phyloP scores from a whole-genome alignment of 35 echinoderm and acorn worm genomes.

The Apostichopus japonicus region DNA sequence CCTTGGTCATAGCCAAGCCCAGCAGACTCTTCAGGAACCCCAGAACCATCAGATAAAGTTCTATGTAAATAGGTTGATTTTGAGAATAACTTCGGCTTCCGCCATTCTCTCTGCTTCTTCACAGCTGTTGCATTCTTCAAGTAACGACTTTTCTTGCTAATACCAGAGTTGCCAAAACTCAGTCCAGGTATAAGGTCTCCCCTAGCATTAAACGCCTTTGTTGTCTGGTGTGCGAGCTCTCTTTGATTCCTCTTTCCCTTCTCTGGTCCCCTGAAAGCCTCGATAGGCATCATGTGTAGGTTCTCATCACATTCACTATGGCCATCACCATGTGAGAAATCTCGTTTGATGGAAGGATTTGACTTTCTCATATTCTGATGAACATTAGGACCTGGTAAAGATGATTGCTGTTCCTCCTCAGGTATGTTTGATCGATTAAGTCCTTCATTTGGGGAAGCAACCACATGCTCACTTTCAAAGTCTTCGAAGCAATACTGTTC shows the following conservation, averaged over 20 bases:
- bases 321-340: not conserved
- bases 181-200: constrained; percentile 3
- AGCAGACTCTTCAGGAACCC: not conserved
- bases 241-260: not conserved
- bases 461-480: constrained; percentile 38
- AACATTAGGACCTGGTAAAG: not conserved
- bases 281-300: not conserved
- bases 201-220: constrained; percentile 33
- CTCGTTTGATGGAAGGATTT: not conserved
- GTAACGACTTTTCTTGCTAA: constrained; percentile 47
- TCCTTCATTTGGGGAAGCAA: not conserved
- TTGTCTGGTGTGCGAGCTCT: not conserved
- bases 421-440: not conserved
- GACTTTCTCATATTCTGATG: not conserved
- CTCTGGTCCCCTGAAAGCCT: not conserved
- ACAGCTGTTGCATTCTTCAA: constrained; percentile 24
- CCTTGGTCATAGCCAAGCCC: not conserved
- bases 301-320: not conserved
- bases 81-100: constrained; percentile 55
- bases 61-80: constrained; percentile 49
- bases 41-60: constrained; percentile 33
- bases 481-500: constrained; percentile 62
- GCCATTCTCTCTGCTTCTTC: constrained; percentile 54
- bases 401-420: not conserved
- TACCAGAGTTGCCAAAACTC: constrained; percentile 4